A percentile compares a stretch with the other conserved stretches of the same genome.
These are phyloP conservation scores for Paguma larvata DNA, from an alignment of 2,797 vertebrate genomes.

Conservation along the genomic window DNA sequence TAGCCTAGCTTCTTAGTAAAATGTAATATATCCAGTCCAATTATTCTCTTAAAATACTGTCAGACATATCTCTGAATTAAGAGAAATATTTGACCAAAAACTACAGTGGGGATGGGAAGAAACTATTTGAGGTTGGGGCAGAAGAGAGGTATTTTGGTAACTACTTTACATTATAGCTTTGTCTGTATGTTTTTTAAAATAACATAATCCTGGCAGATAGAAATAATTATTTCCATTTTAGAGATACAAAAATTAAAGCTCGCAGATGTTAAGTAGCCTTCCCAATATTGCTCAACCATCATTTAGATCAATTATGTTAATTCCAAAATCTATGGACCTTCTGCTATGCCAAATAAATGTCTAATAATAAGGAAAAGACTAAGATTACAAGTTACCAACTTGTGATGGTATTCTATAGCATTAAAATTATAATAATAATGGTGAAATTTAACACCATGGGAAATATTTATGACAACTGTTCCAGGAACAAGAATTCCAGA, in stretches of 20 bases:
- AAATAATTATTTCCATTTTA: neutral
- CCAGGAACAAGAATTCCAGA: neutral
- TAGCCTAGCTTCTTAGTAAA: neutral
- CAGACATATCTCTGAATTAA: neutral
- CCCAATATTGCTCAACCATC: neutral
- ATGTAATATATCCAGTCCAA: neutral
- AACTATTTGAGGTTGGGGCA: neutral
- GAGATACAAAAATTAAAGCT: conserved; percentile 9
- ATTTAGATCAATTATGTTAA: neutral
- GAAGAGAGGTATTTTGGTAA: neutral
- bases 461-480: neutral
- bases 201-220: neutral
- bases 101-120: neutral
- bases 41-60: neutral
- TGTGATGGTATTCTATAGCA: neutral
- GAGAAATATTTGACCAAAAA: conserved; percentile 48
- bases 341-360: neutral
- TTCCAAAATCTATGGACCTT: neutral
- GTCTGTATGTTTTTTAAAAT: neutral
- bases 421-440: neutral
- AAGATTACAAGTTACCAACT: neutral
- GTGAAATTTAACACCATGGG: neutral
- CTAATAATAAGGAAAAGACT: neutral
- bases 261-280: neutral
- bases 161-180: neutral